A percentile compares a stretch with the other conserved stretches of the same genome.
Evolutionary conservation across 2,113 vertebrate genomes (phyloP).

Genomic region (Gymnocephalus cernua): DNA sequence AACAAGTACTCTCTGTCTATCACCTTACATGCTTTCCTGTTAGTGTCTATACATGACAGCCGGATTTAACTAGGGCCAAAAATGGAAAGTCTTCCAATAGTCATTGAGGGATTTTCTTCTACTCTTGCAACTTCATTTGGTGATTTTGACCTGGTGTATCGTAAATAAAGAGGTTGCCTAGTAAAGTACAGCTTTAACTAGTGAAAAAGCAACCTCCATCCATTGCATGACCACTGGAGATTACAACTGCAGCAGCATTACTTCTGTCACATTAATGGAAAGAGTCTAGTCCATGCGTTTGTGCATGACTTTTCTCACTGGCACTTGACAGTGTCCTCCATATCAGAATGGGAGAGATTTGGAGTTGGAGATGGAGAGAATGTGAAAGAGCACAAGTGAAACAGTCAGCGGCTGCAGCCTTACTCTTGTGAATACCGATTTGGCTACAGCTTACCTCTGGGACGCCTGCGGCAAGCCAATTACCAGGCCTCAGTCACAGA

Average conservation of each 20-base stretch:
- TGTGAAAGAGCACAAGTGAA: constrained; percentile 63
- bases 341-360: constrained; percentile 15
- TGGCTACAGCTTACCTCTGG: constrained; percentile 75
- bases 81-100: neutral
- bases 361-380: constrained; percentile 50
- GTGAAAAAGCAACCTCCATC: neutral
- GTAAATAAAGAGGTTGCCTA: neutral
- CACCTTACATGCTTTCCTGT: neutral
- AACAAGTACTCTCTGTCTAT: neutral
- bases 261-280: constrained; percentile 8
- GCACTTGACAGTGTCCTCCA: constrained; percentile 13
- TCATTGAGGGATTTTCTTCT: neutral
- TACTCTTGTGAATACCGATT: constrained; percentile 77
- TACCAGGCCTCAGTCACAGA: constrained; percentile 71
- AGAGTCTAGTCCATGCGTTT: neutral
- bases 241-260: constrained; percentile 9
- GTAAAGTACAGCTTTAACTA: neutral
- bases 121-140: neutral
- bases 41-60: neutral
- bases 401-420: constrained; percentile 65
- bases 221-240: neutral
- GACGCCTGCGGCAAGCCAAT: constrained; percentile 79
- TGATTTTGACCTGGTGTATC: neutral
- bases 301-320: constrained; percentile 1
- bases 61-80: neutral